Evolutionary conservation across 2,113 vertebrate species (phyloP).

Genomic region (Odocoileus virginianus): DNA sequence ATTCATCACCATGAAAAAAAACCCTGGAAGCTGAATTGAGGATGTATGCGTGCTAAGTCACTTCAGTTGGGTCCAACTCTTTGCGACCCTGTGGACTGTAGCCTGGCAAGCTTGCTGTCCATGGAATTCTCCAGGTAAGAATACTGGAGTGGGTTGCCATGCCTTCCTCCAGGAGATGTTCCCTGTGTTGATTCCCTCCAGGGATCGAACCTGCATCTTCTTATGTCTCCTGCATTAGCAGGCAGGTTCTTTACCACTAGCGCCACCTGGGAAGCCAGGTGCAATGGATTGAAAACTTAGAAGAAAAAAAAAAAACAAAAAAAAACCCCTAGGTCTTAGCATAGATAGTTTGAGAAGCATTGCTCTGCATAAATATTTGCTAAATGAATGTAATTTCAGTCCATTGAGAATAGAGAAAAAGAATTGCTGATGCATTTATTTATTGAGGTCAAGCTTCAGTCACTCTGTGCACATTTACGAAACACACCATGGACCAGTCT

Average conservation of each 20-base stretch:
- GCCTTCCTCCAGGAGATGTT: not conserved
- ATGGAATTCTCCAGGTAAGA: not conserved
- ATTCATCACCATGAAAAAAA: not conserved
- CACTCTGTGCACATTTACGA: not conserved
- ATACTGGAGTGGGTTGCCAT: not conserved
- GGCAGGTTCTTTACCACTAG: not conserved
- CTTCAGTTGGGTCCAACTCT: not conserved
- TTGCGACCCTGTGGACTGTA: not conserved
- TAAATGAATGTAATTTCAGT: not conserved
- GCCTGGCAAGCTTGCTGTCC: not conserved
- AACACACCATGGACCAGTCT: not conserved
- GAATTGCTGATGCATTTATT: not conserved
- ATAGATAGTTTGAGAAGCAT: not conserved
- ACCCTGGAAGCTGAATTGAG: not conserved
- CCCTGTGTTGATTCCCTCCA: not conserved
- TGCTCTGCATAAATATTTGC: not conserved
- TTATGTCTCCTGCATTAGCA: not conserved
- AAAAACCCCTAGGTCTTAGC: not conserved
- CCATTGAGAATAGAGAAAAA: not conserved
- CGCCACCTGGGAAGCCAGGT: not conserved
- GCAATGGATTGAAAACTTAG: not conserved
- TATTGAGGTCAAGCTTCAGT: not conserved
- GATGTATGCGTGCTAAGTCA: not conserved
- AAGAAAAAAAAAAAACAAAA: not conserved
- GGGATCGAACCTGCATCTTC: not conserved